phyloP scores from a whole-genome alignment of 2,113 vertebrate genomes.

The Irena cyanogastra region DNA sequence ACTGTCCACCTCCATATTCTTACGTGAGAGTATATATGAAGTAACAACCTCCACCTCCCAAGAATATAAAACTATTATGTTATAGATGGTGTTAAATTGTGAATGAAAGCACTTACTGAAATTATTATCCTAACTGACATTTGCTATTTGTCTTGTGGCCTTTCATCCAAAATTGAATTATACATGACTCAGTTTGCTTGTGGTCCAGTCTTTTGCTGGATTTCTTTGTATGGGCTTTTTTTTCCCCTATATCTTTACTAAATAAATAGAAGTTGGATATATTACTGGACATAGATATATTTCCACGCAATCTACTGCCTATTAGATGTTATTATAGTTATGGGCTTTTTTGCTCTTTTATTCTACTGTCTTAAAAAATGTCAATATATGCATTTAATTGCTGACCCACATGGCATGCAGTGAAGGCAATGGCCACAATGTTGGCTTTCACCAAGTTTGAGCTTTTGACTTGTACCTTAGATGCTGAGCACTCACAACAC shows the following conservation, averaged over 20 bases:
- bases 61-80: neutral
- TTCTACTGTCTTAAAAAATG: neutral
- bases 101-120: neutral
- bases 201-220: neutral
- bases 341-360: neutral
- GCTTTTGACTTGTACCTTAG: neutral
- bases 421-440: neutral
- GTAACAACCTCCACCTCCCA: neutral
- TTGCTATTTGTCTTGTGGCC: neutral
- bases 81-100: neutral
- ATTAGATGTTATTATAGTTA: neutral
- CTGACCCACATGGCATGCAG: neutral
- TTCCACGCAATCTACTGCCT: neutral
- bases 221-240: accelerated
- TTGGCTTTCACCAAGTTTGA: neutral
- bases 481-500: neutral
- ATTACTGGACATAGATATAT: neutral
- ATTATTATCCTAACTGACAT: neutral
- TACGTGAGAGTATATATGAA: accelerated
- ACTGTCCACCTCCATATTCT: neutral
- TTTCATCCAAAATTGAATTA: neutral
- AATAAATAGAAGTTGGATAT: neutral
- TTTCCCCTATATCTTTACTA: neutral
- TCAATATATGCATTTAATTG: neutral
- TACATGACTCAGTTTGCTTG: accelerated